phyloP scores from a whole-genome alignment of 2,888 invertebrate species.

The Cotesia congregata region DNA sequence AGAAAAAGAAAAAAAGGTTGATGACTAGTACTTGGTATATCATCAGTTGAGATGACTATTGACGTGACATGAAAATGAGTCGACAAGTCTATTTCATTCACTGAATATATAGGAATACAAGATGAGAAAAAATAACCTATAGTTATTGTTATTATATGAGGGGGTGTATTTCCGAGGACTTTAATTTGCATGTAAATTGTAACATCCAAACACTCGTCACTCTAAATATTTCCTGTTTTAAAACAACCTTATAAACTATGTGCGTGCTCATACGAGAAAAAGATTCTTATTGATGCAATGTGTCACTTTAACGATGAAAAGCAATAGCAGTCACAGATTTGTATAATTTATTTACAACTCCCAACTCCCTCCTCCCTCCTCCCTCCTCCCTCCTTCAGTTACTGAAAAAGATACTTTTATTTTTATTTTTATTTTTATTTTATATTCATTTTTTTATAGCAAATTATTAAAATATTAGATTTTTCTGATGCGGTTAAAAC shows the following conservation, averaged over 20 bases:
- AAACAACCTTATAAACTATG: neutral
- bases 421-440: neutral
- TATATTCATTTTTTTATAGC: neutral
- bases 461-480: neutral
- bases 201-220: conserved; percentile 18
- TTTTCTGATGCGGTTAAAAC: too few species aligned
- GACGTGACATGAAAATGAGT: conserved; percentile 1
- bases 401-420: neutral
- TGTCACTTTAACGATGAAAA: conserved; percentile 13
- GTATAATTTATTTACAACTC: neutral
- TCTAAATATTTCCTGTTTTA: conserved; percentile 8
- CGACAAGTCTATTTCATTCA: neutral
- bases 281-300: conserved; percentile 19
- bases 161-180: conserved; percentile 16
- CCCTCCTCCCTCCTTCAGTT: neutral
- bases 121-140: conserved; percentile 16
- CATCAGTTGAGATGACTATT: conserved; percentile 1
- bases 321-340: neutral
- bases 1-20: neutral
- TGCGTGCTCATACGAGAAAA: neutral
- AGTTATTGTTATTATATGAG: conserved; percentile 3
- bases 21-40: conserved; percentile 8
- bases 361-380: conserved; percentile 9
- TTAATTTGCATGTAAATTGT: conserved; percentile 36
- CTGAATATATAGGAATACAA: neutral